Evolutionary conservation across 2,113 vertebrate genomes (phyloP), one percentile per base, ranked within the genome.

Genomic region (Thamnaconus septentrionalis): DNA sequence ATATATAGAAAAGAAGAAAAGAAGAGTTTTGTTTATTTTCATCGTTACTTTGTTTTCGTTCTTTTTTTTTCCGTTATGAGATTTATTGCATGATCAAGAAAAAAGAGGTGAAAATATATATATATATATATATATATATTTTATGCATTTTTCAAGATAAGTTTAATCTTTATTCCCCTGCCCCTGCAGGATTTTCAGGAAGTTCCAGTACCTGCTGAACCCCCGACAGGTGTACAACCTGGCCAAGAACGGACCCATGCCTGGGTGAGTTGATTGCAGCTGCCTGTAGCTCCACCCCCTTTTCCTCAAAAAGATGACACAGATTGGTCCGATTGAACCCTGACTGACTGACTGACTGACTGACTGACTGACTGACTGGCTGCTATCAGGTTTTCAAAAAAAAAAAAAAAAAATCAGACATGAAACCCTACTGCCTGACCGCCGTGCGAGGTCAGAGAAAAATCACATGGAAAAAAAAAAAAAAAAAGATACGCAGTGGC

Each of bases 141-240:
- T 31, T 31, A 31, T 31, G 18, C 18, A 31, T 31, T 31, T 31
- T 31, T 31, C 1, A 31, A 31, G 18, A 31, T 31, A 31, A 31
- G 18, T 31, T 31, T 50, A 9, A 48, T 48, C 11, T 41, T 66
- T 67, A 0, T 10, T 9, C 40, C 6, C 58, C 7, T 66, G 7
- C 2, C 76, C 11, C 56, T 77, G 44, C 76, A 97, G 95, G 69
- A 94, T 98, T 3, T 85, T 97, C 71, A 92, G 94, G 69, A 96
- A 96, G 87, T 93, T 98, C 82, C 91, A 95, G 80, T 96, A 97
- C 66, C 90, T 96, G 8, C 90, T 98, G n/a, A 98, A 96, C 80
- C 96, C 96, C 50, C 87, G 95, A 54, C 96, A 98, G 86, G 95
- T 97, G 18, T 95, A 95, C 80, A 94, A 92, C 82, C 81, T 96